A percentile compares a stretch with the other conserved stretches of the same genome.
Evolutionary conservation across 2,797 vertebrate species (phyloP).

Genomic region (Hybognathus amarus): DNA sequence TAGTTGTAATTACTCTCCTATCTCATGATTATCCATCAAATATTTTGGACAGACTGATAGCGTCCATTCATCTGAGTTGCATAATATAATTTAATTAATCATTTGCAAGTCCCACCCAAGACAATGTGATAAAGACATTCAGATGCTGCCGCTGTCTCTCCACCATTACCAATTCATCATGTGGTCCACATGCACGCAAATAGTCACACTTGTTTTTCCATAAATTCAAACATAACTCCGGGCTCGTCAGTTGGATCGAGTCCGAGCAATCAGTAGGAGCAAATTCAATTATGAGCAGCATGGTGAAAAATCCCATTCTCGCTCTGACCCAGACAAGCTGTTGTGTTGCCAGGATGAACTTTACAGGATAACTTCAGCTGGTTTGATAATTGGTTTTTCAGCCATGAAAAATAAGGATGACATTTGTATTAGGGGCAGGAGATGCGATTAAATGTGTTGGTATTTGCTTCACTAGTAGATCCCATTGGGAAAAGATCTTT

Average conservation of each 20-base stretch:
- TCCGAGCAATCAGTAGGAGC: slow-evolving; percentile 23
- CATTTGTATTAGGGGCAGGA: slow-evolving; percentile 29
- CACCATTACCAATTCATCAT: slow-evolving; percentile 27
- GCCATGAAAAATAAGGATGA: slow-evolving; percentile 39
- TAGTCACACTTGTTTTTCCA: slow-evolving; percentile 10
- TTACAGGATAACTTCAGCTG: slow-evolving; percentile 43
- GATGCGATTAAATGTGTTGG: slow-evolving; percentile 29
- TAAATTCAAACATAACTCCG: slow-evolving; percentile 11
- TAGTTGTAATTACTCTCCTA: background rate
- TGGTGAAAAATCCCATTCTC: slow-evolving; percentile 37
- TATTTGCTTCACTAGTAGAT: slow-evolving; percentile 18
- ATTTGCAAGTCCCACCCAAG: slow-evolving; percentile 6
- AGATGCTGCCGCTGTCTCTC: background rate
- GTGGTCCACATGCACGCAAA: background rate
- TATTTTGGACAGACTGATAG: background rate
- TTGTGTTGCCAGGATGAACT: slow-evolving; percentile 37
- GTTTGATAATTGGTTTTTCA: slow-evolving; percentile 53
- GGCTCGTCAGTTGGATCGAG: slow-evolving; percentile 22
- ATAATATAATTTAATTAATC: background rate
- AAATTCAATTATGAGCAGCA: slow-evolving; percentile 48
- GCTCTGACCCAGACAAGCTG: slow-evolving; percentile 25
- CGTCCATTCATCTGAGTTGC: background rate
- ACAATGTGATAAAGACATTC: slow-evolving; percentile 13
- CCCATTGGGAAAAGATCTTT: background rate
- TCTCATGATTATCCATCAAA: slow-evolving; percentile 1